Conservation (phyloP, 2,888 invertebrate species). For the Dexiosoma caninum region DNA sequence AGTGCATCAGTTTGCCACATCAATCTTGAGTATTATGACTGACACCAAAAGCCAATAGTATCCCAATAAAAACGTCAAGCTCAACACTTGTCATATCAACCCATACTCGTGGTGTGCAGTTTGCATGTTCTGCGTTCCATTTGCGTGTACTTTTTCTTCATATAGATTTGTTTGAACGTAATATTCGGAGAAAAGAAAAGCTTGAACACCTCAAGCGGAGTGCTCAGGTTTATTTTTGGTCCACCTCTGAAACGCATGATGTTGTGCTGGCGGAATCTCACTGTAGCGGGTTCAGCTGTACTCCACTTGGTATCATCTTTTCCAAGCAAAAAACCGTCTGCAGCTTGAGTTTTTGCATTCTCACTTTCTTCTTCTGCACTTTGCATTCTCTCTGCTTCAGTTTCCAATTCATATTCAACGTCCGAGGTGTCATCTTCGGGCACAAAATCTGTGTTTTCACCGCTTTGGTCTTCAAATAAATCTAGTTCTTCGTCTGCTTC, state of each 20-base stretch:
- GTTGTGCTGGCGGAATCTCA: constrained; percentile 48
- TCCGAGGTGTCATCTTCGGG: constrained; percentile 43
- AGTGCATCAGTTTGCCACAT: no score
- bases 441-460: constrained; percentile 23
- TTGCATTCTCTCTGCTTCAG: constrained; percentile 53
- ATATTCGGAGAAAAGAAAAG: constrained; percentile 53
- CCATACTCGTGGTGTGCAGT: no score
- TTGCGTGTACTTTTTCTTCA: constrained; percentile 40
- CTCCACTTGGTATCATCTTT: constrained; percentile 52
- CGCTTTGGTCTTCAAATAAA: constrained; percentile 7
- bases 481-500: constrained; percentile 25
- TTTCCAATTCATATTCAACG: constrained; percentile 42
- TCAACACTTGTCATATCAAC: no score
- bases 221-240: constrained; percentile 47
- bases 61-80: no score
- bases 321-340: constrained; percentile 50
- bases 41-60: constrained; percentile 53
- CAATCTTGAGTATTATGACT: constrained; percentile 52
- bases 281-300: constrained; percentile 33
- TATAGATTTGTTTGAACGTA: constrained; percentile 55
- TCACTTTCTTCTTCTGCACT: constrained; percentile 44
- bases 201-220: constrained; percentile 58
- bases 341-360: constrained; percentile 30
- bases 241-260: constrained; percentile 25
- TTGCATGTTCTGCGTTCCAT: constrained; percentile 52